A percentile compares a stretch with the other conserved stretches of the same genome.
These are phyloP conservation scores for Potamarius usumacintae DNA, from an alignment of 2,113 vertebrate species.

Conservation along the genomic window DNA sequence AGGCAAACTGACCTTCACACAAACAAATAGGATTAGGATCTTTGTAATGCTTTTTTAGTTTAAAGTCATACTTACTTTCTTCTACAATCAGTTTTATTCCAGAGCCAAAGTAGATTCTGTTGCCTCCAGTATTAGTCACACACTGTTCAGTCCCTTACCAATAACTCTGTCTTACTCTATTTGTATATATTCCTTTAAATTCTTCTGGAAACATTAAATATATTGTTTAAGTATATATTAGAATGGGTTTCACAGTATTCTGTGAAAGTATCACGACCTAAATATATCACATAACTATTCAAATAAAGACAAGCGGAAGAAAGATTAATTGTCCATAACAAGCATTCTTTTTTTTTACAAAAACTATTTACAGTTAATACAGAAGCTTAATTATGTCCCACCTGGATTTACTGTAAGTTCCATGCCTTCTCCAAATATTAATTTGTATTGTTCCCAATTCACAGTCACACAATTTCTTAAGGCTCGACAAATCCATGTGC, in stretches of 20 bases:
- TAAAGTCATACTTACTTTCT: neutral
- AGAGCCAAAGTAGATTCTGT: conserved; percentile 6
- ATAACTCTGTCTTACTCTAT: conserved; percentile 30
- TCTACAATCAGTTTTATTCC: conserved; percentile 6
- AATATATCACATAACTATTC: neutral
- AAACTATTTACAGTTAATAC: neutral
- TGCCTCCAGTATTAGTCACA: conserved; percentile 38
- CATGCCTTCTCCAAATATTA: conserved; percentile 52
- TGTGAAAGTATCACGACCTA: neutral
- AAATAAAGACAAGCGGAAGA: neutral
- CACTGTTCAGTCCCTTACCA: conserved; percentile 26
- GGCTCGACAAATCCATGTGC: conserved; percentile 10
- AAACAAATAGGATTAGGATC: neutral
- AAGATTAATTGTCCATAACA: neutral
- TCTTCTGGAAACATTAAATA: neutral
- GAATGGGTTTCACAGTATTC: neutral
- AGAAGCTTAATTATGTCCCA: neutral
- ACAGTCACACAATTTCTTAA: conserved; percentile 36
- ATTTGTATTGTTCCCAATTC: conserved; percentile 10
- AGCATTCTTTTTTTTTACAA: too few species aligned
- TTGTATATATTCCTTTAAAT: neutral
- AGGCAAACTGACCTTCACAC: too few species aligned
- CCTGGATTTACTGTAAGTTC: conserved; percentile 45
- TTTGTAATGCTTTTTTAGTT: neutral
- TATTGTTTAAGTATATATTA: neutral